Base-by-base conservation (phyloP, 2,888 invertebrate genomes). In the Graphium colonna region DNA sequence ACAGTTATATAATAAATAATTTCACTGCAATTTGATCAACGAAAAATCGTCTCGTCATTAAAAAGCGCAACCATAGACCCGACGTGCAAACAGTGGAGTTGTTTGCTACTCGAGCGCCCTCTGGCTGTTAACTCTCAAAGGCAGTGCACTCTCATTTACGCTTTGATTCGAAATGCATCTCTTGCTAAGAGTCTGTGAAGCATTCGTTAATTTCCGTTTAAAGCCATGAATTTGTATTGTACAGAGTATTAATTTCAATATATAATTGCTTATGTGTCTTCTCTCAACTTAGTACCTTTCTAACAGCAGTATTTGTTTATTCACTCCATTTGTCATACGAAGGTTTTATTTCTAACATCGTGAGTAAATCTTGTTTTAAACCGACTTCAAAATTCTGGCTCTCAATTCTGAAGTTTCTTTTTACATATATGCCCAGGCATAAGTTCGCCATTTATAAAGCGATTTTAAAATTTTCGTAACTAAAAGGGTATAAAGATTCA, bases 111-210 rank as follows among this genome's bases (percentile, higher is more conserved):
- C 3, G 36, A 51, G 38, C 50, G 43, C 50, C 50, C 50, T 26
- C 50, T 42, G 26, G 40, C 49, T 40, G 44, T 52, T 46, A 38
- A 52, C 26, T 31, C 40, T 26, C 53, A 44, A 17, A 48, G 49
- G 39, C 38, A 13, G 36, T 18, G 26, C 47, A 18, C 39, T 43
- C 26, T 51, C 43, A 49, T 48, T 53, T 31, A n/a, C 31, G 12
- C 49, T 53, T 49, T 49, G 53, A 49, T 53, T 44, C 44, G 43
- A 40, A 49, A 31, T 38, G 48, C 47, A 52, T 42, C 52, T 44
- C 44, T 5, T n/a, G 40, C 16, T 44, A 12, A 53, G 53, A 10
- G 49, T 43, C 48, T 48, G 17, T 12, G 28, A 18, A 44, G 53
- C 39, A 48, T 48, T 52, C 48, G 16, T 10, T 39, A 43, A 48